These are phyloP conservation scores for Scaptomyza flava DNA, from an alignment of 2,888 invertebrate species.

Conservation along the genomic window DNA sequence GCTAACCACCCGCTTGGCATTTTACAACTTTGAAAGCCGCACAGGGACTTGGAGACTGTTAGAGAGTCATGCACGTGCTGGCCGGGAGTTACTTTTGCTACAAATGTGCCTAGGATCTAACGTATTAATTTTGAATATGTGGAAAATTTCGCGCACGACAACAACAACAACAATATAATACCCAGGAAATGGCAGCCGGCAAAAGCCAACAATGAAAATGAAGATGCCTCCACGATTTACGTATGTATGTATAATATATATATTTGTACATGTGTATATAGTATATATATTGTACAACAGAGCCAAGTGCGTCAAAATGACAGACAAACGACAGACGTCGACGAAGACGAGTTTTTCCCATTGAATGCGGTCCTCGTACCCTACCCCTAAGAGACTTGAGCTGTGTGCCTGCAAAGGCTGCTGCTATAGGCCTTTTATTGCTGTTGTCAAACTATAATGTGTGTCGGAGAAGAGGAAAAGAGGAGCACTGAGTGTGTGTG, in stretches of 20 bases:
- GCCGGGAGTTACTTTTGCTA: constrained; percentile 39
- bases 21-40: constrained; percentile 67
- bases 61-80: constrained; percentile 58
- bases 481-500: not conserved
- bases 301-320: constrained; percentile 70
- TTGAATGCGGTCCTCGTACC: constrained; percentile 23
- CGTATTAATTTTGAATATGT: constrained; percentile 80
- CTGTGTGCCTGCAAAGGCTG: constrained; percentile 28
- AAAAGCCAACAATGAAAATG: constrained; percentile 73
- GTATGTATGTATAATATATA: not conserved
- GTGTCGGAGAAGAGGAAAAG: constrained; percentile 27
- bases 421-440: constrained; percentile 77
- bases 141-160: constrained; percentile 74
- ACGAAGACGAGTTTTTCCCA: constrained; percentile 21
- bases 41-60: constrained; percentile 42
- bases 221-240: constrained; percentile 63
- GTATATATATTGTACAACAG: not conserved
- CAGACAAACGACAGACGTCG: constrained; percentile 16
- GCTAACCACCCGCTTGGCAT: constrained; percentile 61
- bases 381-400: constrained; percentile 8
- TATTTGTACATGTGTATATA: not conserved
- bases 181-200: constrained; percentile 53
- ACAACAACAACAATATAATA: constrained; percentile 39
- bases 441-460: constrained; percentile 79
- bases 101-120: constrained; percentile 80